Conservation (phyloP, 2,113 vertebrate species). For the Candoia aspera region DNA sequence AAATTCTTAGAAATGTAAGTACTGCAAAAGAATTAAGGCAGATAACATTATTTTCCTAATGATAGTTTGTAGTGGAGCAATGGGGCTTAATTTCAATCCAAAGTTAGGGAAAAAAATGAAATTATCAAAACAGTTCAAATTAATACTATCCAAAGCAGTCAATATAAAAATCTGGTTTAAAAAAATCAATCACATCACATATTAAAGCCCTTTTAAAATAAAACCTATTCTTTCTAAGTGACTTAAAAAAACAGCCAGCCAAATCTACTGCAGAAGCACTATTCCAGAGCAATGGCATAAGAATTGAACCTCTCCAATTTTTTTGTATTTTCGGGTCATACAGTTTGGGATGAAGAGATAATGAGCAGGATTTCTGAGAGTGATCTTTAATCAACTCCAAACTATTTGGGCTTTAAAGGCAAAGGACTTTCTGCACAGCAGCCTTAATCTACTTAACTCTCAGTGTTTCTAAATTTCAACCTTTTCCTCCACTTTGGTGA, state of each 20-base stretch:
- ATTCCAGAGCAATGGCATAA: not conserved
- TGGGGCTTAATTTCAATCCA: not conserved
- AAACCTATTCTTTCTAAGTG: not conserved
- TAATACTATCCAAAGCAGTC: not conserved
- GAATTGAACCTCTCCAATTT: not conserved
- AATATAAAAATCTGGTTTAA: not conserved
- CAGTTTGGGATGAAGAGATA: not conserved
- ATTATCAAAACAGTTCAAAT: not conserved
- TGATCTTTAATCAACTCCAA: not conserved
- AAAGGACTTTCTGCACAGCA: not conserved
- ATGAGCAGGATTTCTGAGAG: not conserved
- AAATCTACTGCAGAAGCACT: not conserved
- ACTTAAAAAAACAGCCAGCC: not conserved
- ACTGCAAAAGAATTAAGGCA: fast-evolving
- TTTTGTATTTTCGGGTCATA: not conserved
- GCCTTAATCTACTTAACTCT: not conserved
- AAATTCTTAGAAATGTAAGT: constrained; percentile 84
- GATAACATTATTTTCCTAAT: not conserved
- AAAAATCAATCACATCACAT: not conserved
- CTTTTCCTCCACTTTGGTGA: not conserved
- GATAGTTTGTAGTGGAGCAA: not conserved
- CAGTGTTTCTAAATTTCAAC: not conserved
- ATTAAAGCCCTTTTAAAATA: not conserved
- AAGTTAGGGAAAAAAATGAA: not conserved
- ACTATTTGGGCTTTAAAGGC: not conserved